Conservation (phyloP, 2,888 invertebrate genomes). For the Dolichomitus sp. region DNA sequence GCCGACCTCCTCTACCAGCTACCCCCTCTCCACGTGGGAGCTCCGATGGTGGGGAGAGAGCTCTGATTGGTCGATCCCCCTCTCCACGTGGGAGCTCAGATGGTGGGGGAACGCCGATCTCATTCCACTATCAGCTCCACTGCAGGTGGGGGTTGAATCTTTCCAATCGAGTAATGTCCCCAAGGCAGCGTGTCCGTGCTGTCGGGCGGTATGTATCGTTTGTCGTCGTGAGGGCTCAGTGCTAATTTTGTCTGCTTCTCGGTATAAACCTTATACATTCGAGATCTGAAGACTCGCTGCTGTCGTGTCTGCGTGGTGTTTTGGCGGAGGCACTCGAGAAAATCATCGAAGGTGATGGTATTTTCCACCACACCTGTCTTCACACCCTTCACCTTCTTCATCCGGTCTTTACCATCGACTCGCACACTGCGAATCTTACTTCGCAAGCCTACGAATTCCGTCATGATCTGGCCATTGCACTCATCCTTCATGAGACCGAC, state of each 20-base stretch:
- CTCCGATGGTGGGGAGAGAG: too few species aligned
- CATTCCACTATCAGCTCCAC: too few species aligned
- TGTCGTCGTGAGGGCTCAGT: conserved; percentile 70
- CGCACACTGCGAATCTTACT: too few species aligned
- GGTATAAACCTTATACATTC: conserved; percentile 56
- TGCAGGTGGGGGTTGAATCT: neutral
- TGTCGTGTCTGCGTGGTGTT: conserved; percentile 6
- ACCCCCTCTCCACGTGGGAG: too few species aligned
- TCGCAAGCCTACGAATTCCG: conserved; percentile 72
- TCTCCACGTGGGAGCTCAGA: too few species aligned
- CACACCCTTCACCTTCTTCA: conserved; percentile 71
- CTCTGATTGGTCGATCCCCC: too few species aligned
- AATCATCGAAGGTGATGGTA: conserved; percentile 58
- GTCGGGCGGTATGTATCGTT: conserved; percentile 80
- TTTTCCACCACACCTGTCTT: conserved; percentile 62
- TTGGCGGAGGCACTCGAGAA: too few species aligned
- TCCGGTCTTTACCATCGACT: too few species aligned
- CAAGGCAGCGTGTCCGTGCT: too few species aligned
- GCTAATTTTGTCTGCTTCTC: conserved; percentile 60
- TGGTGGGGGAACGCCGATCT: too few species aligned
- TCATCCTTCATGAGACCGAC: too few species aligned
- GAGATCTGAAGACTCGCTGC: conserved; percentile 17
- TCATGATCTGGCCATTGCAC: conserved; percentile 76
- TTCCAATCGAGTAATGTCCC: conserved; percentile 79
- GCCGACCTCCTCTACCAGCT: too few species aligned